Percentiles rank a stretch among this genome's conserved stretches.
These are phyloP conservation scores for Spilogale gracilis DNA, from an alignment of 2,113 vertebrate species.

Conservation along the genomic window DNA sequence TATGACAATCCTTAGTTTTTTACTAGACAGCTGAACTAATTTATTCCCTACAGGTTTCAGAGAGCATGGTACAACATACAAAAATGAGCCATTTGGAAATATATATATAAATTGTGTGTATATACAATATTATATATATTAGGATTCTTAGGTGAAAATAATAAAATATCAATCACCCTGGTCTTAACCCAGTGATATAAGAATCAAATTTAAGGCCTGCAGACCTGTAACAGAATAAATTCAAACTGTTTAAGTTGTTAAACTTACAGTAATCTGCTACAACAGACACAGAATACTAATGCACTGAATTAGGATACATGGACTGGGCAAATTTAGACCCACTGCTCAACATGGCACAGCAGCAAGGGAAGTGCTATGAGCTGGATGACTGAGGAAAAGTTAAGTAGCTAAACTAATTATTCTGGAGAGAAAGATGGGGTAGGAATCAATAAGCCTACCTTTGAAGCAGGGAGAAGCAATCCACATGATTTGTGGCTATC, in stretches of 20 bases:
- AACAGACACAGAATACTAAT: background rate
- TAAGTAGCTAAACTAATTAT: background rate
- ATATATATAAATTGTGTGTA: too few relatives aligned
- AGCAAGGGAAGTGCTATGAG: background rate
- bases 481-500: background rate
- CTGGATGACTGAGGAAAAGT: background rate
- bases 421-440: background rate
- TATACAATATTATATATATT: background rate
- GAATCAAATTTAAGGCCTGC: background rate
- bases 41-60: background rate
- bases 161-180: background rate
- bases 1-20: background rate
- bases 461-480: background rate
- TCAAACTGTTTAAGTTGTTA: background rate
- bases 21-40: background rate
- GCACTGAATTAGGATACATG: background rate
- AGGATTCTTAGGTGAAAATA: background rate
- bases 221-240: background rate
- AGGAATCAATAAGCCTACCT: background rate
- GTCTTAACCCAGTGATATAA: background rate
- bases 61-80: background rate
- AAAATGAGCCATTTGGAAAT: background rate
- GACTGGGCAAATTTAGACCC: background rate
- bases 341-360: background rate
- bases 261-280: background rate